phyloP scores from a whole-genome alignment of 2,797 vertebrate genomes.

The Rhinatrema bivittatum region DNA sequence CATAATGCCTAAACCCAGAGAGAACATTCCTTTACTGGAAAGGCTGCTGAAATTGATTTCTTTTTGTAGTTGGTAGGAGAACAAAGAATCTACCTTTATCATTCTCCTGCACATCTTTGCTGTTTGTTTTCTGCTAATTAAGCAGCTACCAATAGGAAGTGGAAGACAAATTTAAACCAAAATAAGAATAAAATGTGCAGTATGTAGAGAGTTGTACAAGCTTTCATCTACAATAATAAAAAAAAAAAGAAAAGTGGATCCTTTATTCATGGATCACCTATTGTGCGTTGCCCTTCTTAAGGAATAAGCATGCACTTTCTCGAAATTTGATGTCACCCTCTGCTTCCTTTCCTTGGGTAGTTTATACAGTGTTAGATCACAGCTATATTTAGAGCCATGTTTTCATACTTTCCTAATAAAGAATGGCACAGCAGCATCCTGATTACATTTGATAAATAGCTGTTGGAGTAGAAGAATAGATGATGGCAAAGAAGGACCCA shows the following conservation, averaged over 20 bases:
- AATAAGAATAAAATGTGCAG: accelerated
- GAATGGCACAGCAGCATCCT: too few relatives aligned
- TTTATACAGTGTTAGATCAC: too few relatives aligned
- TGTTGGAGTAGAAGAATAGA: too few relatives aligned
- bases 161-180: background rate
- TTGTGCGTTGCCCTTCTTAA: accelerated
- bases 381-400: too few relatives aligned
- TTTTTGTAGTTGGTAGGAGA: conserved; percentile 17
- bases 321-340: too few relatives aligned
- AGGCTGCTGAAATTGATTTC: conserved; percentile 7
- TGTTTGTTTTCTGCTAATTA: conserved; percentile 2
- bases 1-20: background rate
- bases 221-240: background rate
- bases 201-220: background rate
- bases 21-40: background rate
- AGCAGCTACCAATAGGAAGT: conserved; percentile 1
- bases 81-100: conserved; percentile 24
- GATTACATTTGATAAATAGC: too few relatives aligned
- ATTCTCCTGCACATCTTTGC: background rate
- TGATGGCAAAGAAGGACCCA: too few relatives aligned
- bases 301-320: too few relatives aligned
- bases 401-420: too few relatives aligned
- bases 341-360: too few relatives aligned
- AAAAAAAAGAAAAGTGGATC: accelerated
- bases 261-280: background rate